Evolutionary conservation across 2,888 invertebrate genomes (phyloP).

Genomic region (Archips crataeganus): DNA sequence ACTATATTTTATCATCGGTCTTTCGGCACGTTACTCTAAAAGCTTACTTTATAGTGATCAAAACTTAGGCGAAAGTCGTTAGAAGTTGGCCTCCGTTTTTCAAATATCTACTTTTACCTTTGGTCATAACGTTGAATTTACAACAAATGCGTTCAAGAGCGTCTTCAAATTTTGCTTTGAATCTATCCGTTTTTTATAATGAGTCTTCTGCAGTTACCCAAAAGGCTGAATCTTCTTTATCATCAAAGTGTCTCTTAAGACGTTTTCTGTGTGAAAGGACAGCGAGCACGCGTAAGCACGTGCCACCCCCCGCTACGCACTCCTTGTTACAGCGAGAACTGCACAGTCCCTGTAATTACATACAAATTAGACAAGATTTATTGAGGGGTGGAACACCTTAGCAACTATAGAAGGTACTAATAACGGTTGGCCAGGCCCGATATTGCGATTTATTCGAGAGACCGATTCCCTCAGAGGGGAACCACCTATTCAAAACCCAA

Average conservation of each 20-base stretch:
- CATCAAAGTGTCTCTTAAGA: constrained; percentile 46
- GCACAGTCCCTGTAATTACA: constrained; percentile 84
- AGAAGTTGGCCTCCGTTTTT: constrained; percentile 53
- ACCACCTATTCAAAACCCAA: constrained; percentile 49
- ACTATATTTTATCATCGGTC: constrained; percentile 73
- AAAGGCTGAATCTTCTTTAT: constrained; percentile 54
- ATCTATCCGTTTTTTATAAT: constrained; percentile 44
- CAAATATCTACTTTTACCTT: constrained; percentile 65
- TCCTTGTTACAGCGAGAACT: constrained; percentile 83
- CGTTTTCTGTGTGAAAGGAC: constrained; percentile 47
- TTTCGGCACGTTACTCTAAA: constrained; percentile 74
- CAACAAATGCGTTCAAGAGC: constrained; percentile 53
- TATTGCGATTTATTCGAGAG: constrained; percentile 80
- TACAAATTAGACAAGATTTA: constrained; percentile 86
- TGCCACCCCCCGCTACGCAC: constrained; percentile 84
- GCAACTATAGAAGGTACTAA: constrained; percentile 84
- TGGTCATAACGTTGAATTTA: constrained; percentile 64
- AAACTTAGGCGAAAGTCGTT: constrained; percentile 63
- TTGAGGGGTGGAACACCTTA: constrained; percentile 85
- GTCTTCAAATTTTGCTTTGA: constrained; percentile 58
- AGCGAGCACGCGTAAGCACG: constrained; percentile 80
- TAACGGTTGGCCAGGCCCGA: constrained; percentile 81
- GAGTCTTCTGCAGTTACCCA: background rate
- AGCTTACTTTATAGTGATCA: constrained; percentile 71
- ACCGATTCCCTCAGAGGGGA: constrained; percentile 58